These are phyloP conservation scores for Gymnocheta viridis DNA, from an alignment of 2,888 invertebrate species.

Conservation along the genomic window DNA sequence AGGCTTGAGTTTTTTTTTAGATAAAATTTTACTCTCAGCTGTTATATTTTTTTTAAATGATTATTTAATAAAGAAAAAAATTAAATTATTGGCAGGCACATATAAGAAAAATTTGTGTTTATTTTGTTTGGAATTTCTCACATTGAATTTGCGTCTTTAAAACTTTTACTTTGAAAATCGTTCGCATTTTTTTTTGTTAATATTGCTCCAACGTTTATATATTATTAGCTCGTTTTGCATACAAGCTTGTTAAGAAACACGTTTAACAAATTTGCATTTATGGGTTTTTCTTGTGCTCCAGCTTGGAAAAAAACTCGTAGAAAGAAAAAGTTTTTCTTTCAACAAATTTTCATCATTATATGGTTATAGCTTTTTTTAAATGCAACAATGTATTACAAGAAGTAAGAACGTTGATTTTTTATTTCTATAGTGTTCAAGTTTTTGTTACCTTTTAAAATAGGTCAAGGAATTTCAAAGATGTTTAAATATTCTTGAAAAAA, in stretches of 20 bases:
- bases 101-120: neutral
- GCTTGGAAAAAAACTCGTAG: neutral
- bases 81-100: neutral
- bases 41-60: neutral
- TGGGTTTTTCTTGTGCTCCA: neutral
- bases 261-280: conserved; percentile 56
- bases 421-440: neutral
- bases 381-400: neutral
- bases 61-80: neutral
- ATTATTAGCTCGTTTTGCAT: conserved; percentile 9
- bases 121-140: neutral
- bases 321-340: conserved; percentile 53
- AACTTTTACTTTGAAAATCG: neutral
- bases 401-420: neutral
- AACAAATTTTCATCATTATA: conserved; percentile 51
- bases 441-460: neutral
- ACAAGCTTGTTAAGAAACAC: conserved; percentile 50
- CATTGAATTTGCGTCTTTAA: neutral
- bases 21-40: neutral
- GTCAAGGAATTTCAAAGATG: neutral
- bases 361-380: conserved; percentile 43
- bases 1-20: neutral
- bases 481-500: neutral
- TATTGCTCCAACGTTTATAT: neutral
- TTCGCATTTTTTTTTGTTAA: neutral